Base-by-base conservation (phyloP, 2,888 invertebrate species). In the Nezara viridula region DNA sequence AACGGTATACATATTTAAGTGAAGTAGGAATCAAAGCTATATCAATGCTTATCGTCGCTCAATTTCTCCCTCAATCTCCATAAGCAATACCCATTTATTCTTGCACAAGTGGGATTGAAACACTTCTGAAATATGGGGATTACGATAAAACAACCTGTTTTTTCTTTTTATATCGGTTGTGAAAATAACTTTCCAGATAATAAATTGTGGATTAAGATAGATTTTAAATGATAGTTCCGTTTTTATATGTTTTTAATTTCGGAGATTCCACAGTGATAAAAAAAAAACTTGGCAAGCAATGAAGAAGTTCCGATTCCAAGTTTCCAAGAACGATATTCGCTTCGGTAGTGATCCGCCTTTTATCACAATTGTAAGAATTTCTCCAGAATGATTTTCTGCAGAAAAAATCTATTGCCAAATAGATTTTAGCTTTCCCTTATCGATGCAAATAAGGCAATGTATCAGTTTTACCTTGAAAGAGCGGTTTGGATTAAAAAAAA, bases 271-370 rank as follows among this genome's bases (percentile, higher is more conserved):
- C 12, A 52, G 5, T 52, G 2, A 52, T 24, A 24, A 24, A 52
- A 52, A 21, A 52, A 52, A 12, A 44, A 50, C 3, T 50, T 24
- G 24, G 9, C 52, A 24, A 24, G 52, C 12, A 10, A 55, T n/a
- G 55, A 24, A 24, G 55, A 55, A 55, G 55, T 55, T 55, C 50
- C n/a, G 24, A 55, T n/a, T 55, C 50, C 7, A n/a, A 19, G 55
- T 55, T 55, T 55, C 55, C 4, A 55, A n/a, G n/a, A 55, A 55
- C 4, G 55, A 10, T 55, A 55, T 55, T 55, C 24, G 55, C 24
- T 55, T 55, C 55, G 55, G 55, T 55, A 55, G 55, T 55, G 55
- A 55, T n/a, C n/a, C 55, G n/a, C 55, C 55, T 55, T 55, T n/a
- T n/a, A 55, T 55, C 3, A 21, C 55, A 55, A 55, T n/a, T n/a